Percentiles rank a stretch among this genome's conserved stretches.
These are phyloP conservation scores for Pseudopleuronectes americanus DNA, from an alignment of 2,797 vertebrate genomes.

Conservation along the genomic window DNA sequence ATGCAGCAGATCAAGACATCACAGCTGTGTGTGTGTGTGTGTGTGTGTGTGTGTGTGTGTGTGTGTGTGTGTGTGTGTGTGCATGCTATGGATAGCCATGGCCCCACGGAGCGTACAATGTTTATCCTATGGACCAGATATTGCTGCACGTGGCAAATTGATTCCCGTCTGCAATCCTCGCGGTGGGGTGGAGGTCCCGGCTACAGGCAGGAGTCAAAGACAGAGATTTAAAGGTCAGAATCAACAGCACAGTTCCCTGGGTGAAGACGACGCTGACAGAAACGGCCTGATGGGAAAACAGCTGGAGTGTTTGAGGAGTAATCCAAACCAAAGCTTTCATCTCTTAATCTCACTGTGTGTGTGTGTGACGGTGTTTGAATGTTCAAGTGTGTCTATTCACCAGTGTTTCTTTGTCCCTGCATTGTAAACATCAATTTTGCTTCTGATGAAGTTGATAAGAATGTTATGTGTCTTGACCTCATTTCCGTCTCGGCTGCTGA, in stretches of 20 bases:
- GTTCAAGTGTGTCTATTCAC: background rate
- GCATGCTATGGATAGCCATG: constrained; percentile 12
- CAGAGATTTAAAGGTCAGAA: constrained; percentile 78
- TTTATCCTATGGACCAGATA: constrained; percentile 66
- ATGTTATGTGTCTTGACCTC: constrained; percentile 45
- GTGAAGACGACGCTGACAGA: constrained; percentile 67
- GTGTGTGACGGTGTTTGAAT: background rate
- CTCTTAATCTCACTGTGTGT: constrained; percentile 49
- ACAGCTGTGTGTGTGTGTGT: background rate
- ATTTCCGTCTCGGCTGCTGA: constrained; percentile 39
- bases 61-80: background rate
- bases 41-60: background rate
- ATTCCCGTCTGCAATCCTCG: constrained; percentile 66
- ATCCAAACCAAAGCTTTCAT: constrained; percentile 64
- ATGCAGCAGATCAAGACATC: constrained; percentile 27
- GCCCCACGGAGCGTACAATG: constrained; percentile 28
- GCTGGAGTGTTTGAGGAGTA: constrained; percentile 62
- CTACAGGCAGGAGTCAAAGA: constrained; percentile 62
- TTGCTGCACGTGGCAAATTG: constrained; percentile 64
- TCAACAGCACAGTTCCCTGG: constrained; percentile 60
- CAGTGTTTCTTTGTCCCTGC: constrained; percentile 14
- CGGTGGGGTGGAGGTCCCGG: constrained; percentile 60
- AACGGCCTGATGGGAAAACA: constrained; percentile 63
- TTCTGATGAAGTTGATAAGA: constrained; percentile 24
- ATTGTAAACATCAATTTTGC: constrained; percentile 37